Evolutionary conservation across 2,888 invertebrate genomes (phyloP).

Genomic region (Conomelus anceps): DNA sequence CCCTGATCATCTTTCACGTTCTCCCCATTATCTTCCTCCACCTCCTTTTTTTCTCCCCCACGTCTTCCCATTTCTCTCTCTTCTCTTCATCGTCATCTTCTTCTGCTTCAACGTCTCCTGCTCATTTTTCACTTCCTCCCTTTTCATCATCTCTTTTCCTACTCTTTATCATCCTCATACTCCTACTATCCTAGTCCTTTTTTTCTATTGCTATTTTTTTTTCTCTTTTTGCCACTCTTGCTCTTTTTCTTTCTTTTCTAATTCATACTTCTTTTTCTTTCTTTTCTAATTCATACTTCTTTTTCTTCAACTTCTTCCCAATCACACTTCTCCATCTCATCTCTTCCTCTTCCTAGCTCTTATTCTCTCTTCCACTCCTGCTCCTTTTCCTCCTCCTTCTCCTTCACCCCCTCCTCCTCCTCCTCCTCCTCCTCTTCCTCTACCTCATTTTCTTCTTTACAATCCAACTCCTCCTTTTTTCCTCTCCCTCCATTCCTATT

Average conservation of each 20-base stretch:
- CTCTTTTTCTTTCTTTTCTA: neutral
- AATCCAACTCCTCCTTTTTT: neutral
- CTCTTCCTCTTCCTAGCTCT: no score
- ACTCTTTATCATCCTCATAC: neutral
- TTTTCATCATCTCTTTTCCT: neutral
- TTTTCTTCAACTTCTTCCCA: neutral
- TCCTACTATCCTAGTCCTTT: no score
- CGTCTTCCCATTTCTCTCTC: neutral
- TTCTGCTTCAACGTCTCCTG: neutral
- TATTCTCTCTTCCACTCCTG: neutral
- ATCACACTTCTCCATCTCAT: neutral
- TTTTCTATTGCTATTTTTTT: neutral
- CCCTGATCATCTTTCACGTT: neutral
- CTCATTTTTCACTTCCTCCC: neutral
- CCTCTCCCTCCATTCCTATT: neutral
- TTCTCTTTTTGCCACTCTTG: neutral
- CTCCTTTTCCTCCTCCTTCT: neutral
- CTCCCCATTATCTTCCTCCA: neutral
- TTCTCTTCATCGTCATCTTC: no score
- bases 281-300: neutral
- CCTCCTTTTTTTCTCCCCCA: neutral
- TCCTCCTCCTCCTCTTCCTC: neutral
- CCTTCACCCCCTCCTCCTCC: neutral
- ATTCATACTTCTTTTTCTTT: neutral
- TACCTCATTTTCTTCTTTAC: neutral